Base-by-base conservation (phyloP, 2,888 invertebrate species). In the Plagiodera versicolora region DNA sequence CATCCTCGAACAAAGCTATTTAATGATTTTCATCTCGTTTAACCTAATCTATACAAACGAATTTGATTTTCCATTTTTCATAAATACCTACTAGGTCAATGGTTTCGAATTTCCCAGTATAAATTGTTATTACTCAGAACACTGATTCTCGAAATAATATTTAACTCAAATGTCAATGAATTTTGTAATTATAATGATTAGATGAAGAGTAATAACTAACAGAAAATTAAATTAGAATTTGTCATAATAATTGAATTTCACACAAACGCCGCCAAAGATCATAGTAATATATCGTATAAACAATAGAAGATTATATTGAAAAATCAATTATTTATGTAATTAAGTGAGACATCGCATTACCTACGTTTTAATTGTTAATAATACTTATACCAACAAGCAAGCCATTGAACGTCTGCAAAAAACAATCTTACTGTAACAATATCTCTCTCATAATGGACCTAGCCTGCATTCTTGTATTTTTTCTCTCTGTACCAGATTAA, bases 401-500 rank as follows among this genome's bases (percentile, higher is more conserved):
- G 61, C 53, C 59, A 66, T 66, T 63, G 61, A 56, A 51, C 53
- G 57, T 61, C 63, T 61, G 48, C 56, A 52, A 55, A 61, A 63
- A 63, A 48, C 52, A 50, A 59, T 45, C 35, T 50, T 56, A 48
- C 50, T 61, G 65, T 61, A 63, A 67, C 65, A 67, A 65, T 67
- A 65, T 67, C 63, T 63, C 63, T 63, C 60, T 57, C 61, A 61
- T 64, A 60, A 64, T 58, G 58, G 64, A 61, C 64, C 56, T 60
- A 58, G 61, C 59, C 57, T 58, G 63, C 54, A 61, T 63, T 66
- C 65, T 66, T 65, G 56, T 63, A 61, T 64, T 66, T 66, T 67
- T 66, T 65, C 63, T 56, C 58, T 56, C 64, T 69, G 71, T 71
- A 74, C 73, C 72, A 76, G 76, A 76, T 76, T 76, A 75, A 74